These are phyloP conservation scores for Parnassius smintheus DNA, from an alignment of 2,888 invertebrate species.

Conservation along the genomic window DNA sequence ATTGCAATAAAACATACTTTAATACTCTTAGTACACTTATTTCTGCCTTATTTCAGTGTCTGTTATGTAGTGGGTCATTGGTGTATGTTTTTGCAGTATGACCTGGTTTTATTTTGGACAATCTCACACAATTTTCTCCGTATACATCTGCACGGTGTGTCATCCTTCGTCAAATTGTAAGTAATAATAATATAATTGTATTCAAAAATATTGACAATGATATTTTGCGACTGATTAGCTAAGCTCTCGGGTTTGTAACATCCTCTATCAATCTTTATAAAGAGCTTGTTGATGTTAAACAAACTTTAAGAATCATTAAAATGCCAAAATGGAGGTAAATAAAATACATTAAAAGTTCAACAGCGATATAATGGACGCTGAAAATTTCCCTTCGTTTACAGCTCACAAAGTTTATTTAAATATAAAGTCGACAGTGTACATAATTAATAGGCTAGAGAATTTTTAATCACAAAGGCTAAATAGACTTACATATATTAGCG, in stretches of 20 bases:
- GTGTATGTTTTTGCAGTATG: constrained; percentile 44
- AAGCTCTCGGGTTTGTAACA: constrained; percentile 4
- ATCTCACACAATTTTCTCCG: constrained; percentile 58
- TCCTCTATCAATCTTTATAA: neutral
- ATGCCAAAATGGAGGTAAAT: neutral
- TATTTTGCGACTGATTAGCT: neutral
- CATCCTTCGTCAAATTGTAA: constrained; percentile 19
- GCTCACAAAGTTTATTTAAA: constrained; percentile 16
- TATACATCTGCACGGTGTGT: constrained; percentile 22
- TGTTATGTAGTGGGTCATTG: constrained; percentile 35
- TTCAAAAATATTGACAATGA: neutral
- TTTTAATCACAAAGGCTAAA: constrained; percentile 3
- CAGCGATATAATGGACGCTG: neutral
- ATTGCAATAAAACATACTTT: neutral
- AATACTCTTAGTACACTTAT: neutral
- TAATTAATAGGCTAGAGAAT: constrained; percentile 10
- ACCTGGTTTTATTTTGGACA: constrained; percentile 69
- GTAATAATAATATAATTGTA: constrained; percentile 6
- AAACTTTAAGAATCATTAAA: neutral
- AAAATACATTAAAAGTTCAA: neutral
- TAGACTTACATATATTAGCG: constrained; percentile 10
- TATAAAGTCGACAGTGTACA: constrained; percentile 11
- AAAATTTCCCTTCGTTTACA: constrained; percentile 6
- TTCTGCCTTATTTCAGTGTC: neutral
- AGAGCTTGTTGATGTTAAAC: no score